Evolutionary conservation across 2,888 invertebrate species (phyloP), one percentile per base, ranked within the genome.

Genomic region (Uloborus plumipes): DNA sequence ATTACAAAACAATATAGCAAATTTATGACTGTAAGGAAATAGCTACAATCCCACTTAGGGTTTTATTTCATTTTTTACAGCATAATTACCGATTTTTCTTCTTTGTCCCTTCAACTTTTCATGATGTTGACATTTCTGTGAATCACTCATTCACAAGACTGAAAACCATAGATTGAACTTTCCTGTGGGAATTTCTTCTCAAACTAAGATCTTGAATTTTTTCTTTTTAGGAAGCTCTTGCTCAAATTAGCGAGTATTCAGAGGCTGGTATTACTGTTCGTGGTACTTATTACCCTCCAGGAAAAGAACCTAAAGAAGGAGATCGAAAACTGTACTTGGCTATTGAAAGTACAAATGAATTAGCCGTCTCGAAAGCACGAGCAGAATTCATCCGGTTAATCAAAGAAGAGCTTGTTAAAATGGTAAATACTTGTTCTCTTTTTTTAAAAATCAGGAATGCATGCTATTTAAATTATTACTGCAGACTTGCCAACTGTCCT

Each of bases 241-340:
- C 97, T 0, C 96, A 99, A 88, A 98, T 99, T 87, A 97, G 97
- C 67, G 99, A 99, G 89, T 99, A 98, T 89, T 98, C 98, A 0
- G 99, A 99, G 89, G 99, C 99, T 0, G 99, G 99, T 53, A 94
- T 99, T 85, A 98, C 99, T 0, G 99, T 99, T 0, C 92, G 99
- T 61, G 99, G 99, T n/a, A 98, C 98, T 0, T 92, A 91, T 87
- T 96, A 96, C 88, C 97, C 97, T 14, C 94, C 94, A 0, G 93
- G 94, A 1, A 97, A 97, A 81, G 96, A 97, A 89, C 91, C 92
- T 16, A 94, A 96, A 0, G 96, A 96, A 0, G 96, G 96, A 39
- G 99, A 99, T 87, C 91, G 98, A 22, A 99, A 98, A 88, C 91
- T 99, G 0, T 99, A 98, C 90, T 91, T 99, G 86, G 98, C 98